A percentile compares a stretch with the other conserved stretches of the same genome.
These are phyloP conservation scores for Actenoides hombroni DNA, from an alignment of 2,113 vertebrate genomes.

Conservation along the genomic window DNA sequence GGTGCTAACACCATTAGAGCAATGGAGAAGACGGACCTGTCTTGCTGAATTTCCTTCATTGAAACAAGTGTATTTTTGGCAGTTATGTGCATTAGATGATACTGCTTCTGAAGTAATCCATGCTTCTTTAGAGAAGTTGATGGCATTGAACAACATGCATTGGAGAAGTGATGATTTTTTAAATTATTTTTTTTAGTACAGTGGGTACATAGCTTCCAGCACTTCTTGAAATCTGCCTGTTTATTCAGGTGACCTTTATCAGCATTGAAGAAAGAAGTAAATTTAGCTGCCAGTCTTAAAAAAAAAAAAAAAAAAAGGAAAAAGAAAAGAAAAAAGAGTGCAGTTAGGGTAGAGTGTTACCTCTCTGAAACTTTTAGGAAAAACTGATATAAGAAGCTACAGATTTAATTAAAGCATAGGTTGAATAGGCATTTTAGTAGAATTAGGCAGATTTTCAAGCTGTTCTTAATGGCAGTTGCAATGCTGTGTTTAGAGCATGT, in stretches of 20 bases:
- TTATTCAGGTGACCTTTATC: background rate
- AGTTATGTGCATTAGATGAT: background rate
- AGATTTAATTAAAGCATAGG: background rate
- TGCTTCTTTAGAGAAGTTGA: background rate
- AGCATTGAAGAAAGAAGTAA: background rate
- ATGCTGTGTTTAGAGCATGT: background rate
- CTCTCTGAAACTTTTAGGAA: background rate
- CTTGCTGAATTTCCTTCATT: background rate
- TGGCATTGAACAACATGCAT: background rate
- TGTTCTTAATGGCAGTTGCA: background rate
- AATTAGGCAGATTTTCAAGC: background rate
- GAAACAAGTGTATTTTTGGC: background rate
- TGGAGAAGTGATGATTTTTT: background rate
- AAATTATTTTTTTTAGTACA: background rate
- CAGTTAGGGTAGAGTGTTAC: background rate
- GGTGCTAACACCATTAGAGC: background rate
- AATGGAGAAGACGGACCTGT: background rate
- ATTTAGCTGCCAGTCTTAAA: background rate
- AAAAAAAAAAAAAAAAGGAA: background rate
- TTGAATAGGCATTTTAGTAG: background rate
- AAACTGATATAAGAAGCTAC: background rate
- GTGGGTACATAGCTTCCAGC: background rate
- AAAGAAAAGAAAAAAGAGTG: accelerated
- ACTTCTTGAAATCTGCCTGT: background rate
- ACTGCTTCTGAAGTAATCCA: background rate